Evolutionary conservation across 2,888 invertebrate genomes (phyloP).

Genomic region (Lutraria lutraria): DNA sequence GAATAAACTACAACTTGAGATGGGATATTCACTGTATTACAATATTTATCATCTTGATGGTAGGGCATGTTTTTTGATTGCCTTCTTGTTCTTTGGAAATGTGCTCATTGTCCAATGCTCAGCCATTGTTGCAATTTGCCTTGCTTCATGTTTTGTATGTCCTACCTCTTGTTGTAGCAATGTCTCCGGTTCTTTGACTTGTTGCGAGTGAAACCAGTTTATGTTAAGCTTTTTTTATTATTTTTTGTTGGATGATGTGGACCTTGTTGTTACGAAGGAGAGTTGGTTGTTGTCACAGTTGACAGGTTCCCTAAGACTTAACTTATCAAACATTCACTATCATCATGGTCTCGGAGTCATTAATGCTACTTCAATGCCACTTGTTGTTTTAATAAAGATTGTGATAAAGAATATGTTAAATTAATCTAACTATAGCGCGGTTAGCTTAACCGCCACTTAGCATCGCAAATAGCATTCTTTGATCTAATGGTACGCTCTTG

Average conservation of each 20-base stretch:
- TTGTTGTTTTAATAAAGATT: too few species aligned
- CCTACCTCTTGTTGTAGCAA: not conserved
- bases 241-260: not conserved
- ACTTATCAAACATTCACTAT: too few species aligned
- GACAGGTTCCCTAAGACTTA: too few species aligned
- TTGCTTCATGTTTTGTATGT: not conserved
- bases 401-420: too few species aligned
- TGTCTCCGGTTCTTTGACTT: not conserved
- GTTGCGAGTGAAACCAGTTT: not conserved
- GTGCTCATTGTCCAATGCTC: not conserved
- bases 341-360: too few species aligned
- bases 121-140: not conserved
- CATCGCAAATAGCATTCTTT: too few species aligned
- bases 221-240: not conserved
- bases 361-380: too few species aligned
- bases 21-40: not conserved
- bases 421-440: too few species aligned
- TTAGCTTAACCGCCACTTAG: too few species aligned
- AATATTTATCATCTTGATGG: not conserved
- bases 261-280: not conserved
- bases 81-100: not conserved
- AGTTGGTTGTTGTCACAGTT: not conserved
- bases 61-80: slow-evolving; percentile 2
- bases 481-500: too few species aligned
- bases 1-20: not conserved